Evolutionary conservation across 2,797 vertebrate genomes (phyloP).

Genomic region (Pangasius djambal): DNA sequence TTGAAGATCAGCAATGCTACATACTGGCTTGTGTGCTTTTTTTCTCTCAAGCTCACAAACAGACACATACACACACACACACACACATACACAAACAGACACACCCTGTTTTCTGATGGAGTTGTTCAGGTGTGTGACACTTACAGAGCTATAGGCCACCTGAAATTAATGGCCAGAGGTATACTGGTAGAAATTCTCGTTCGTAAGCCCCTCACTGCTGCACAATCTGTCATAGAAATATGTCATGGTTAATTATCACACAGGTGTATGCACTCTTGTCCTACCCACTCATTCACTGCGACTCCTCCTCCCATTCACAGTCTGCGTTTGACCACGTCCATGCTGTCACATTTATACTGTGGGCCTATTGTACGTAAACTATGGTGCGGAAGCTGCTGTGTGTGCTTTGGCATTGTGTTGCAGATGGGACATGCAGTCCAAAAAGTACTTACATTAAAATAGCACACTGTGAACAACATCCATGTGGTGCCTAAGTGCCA

Average conservation of each 20-base stretch:
- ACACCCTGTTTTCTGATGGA: not conserved
- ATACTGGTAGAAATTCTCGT: not conserved
- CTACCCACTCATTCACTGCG: not conserved
- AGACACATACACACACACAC: not conserved
- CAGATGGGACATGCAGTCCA: not conserved
- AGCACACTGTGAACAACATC: not conserved
- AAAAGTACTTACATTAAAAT: not conserved
- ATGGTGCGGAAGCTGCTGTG: not conserved
- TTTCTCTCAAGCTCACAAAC: not conserved
- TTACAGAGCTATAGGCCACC: not conserved
- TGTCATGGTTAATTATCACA: slow-evolving; percentile 6
- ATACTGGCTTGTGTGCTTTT: not conserved
- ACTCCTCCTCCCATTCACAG: not conserved
- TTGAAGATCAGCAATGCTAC: slow-evolving; percentile 33
- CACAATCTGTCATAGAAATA: not conserved
- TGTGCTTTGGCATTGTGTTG: not conserved
- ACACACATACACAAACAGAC: not conserved
- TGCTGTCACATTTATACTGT: not conserved
- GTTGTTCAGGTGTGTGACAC: not conserved
- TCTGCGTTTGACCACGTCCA: not conserved
- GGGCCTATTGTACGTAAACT: not conserved
- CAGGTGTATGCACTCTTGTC: slow-evolving; percentile 8
- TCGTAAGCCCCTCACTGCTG: too few relatives aligned
- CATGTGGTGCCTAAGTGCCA: not conserved
- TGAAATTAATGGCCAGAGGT: not conserved